phyloP scores from a whole-genome alignment of 2,797 vertebrate species.

The Manis pentadactyla region DNA sequence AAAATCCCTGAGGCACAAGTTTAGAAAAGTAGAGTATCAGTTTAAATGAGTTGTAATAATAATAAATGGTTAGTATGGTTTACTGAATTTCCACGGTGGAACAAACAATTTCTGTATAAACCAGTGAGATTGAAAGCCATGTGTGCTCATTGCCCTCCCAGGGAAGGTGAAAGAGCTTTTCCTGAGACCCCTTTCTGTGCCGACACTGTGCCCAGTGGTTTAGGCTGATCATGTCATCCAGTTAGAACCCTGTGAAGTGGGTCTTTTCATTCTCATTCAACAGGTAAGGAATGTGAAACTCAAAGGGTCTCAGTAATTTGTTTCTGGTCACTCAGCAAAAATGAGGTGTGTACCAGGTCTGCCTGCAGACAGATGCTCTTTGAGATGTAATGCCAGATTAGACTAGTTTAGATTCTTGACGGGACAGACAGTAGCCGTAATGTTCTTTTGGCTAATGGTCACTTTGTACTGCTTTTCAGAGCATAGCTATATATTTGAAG shows the following conservation, averaged over 20 bases:
- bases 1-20: background rate
- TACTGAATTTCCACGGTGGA: background rate
- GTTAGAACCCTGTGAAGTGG: background rate
- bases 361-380: background rate
- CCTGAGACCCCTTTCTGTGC: background rate
- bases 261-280: background rate
- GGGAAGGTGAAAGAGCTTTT: background rate
- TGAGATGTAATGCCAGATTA: background rate
- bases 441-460: background rate
- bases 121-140: background rate
- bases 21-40: background rate
- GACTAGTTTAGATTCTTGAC: background rate
- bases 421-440: background rate
- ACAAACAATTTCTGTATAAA: background rate
- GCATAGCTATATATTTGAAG: background rate
- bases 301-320: background rate
- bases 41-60: background rate
- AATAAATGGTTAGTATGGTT: background rate
- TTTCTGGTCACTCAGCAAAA: background rate
- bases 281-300: background rate
- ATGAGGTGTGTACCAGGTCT: background rate
- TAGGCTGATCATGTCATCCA: background rate
- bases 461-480: background rate
- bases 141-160: background rate
- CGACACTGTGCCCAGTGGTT: background rate